These are phyloP conservation scores for Drosophila arawakana DNA, from an alignment of 1,140 invertebrate genomes.

Conservation along the genomic window DNA sequence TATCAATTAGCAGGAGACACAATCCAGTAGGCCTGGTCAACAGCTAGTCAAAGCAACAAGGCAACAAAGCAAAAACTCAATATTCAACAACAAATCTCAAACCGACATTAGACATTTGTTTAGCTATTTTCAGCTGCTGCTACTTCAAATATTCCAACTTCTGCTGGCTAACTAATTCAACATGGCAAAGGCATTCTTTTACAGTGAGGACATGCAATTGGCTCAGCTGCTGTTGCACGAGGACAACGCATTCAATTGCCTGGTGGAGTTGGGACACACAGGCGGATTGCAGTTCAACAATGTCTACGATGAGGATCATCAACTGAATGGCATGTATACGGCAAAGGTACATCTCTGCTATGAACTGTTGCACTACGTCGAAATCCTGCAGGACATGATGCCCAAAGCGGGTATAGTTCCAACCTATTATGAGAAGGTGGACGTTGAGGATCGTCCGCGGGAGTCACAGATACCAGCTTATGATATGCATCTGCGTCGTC, in stretches of 20 bases:
- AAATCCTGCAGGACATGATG: slow-evolving; percentile 97
- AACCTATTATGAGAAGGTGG: slow-evolving; percentile 92
- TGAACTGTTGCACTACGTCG: slow-evolving; percentile 96
- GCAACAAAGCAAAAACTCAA: neutral
- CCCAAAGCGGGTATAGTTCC: slow-evolving; percentile 92
- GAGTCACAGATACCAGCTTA: slow-evolving; percentile 97
- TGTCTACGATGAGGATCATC: slow-evolving; percentile 94
- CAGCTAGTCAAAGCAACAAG: slow-evolving; percentile 7
- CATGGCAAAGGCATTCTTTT: slow-evolving; percentile 65
- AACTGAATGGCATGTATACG: slow-evolving; percentile 96
- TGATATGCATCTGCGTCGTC: slow-evolving; percentile 92
- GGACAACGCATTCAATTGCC: slow-evolving; percentile 74
- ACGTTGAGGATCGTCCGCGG: slow-evolving; percentile 92
- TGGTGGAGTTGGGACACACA: slow-evolving; percentile 62
- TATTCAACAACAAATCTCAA: neutral
- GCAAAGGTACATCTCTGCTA: slow-evolving; percentile 95
- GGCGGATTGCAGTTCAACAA: slow-evolving; percentile 73
- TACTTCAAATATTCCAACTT: neutral
- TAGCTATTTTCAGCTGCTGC: neutral
- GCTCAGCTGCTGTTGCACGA: slow-evolving; percentile 67
- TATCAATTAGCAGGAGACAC: slow-evolving; percentile 66
- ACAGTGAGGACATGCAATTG: slow-evolving; percentile 74
- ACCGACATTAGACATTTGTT: neutral
- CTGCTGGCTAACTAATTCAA: neutral
- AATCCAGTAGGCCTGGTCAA: slow-evolving; percentile 19